Percentiles rank a stretch among this genome's conserved stretches.
Evolutionary conservation across 2,888 invertebrate species (phyloP).

Genomic region (Vandiemenella viatica): DNA sequence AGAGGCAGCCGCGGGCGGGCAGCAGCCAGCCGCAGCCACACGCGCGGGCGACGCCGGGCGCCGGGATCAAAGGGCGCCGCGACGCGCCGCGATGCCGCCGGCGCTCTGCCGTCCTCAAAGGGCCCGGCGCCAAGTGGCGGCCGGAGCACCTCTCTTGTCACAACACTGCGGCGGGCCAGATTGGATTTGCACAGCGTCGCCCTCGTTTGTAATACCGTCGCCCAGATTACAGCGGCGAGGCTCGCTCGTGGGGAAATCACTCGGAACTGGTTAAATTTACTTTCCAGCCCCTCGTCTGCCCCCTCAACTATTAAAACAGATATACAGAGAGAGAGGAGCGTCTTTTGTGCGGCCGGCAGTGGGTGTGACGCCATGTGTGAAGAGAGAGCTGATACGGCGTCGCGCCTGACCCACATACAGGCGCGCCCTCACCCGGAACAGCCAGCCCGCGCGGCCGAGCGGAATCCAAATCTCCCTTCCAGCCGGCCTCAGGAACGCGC

Average conservation of each 20-base stretch:
- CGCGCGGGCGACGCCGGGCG: neutral
- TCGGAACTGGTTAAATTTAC: constrained; percentile 18
- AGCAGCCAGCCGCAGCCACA: neutral
- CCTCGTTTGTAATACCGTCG: neutral
- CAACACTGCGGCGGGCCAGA: constrained; percentile 1
- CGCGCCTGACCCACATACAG: neutral
- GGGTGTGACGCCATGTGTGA: neutral
- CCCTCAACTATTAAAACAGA: neutral
- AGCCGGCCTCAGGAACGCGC: neutral
- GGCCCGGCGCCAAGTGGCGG: neutral
- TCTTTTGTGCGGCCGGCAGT: neutral
- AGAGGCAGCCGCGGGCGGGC: too few species aligned
- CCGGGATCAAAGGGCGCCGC: neutral
- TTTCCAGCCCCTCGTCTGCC: constrained; percentile 1
- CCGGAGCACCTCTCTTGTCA: neutral
- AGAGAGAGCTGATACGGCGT: neutral
- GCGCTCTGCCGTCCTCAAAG: neutral
- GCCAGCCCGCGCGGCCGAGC: neutral
- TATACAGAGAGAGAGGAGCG: neutral
- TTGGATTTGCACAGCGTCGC: constrained; percentile 9
- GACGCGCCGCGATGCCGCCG: neutral
- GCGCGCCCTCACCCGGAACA: neutral
- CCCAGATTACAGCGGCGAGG: constrained; percentile 3
- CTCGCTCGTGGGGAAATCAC: constrained; percentile 19
- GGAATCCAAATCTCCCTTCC: neutral